phyloP scores from a whole-genome alignment of 2,797 vertebrate genomes.

The Halcyon badia region DNA sequence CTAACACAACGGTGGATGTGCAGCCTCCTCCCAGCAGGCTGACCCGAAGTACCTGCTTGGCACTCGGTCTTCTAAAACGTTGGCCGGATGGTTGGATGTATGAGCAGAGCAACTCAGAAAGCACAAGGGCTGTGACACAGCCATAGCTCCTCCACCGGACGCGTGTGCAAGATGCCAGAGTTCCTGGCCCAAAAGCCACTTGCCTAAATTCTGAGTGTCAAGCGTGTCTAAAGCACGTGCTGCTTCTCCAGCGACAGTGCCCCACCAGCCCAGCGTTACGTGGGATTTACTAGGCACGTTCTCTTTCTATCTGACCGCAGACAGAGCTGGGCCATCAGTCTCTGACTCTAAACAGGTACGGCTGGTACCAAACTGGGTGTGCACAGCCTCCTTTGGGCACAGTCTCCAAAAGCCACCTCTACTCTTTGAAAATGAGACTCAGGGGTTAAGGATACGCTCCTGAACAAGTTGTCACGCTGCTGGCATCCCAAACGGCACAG shows the following conservation, averaged over 20 bases:
- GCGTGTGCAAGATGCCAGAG: background rate
- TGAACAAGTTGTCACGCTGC: background rate
- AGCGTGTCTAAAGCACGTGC: accelerated
- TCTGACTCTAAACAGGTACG: background rate
- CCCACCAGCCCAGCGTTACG: background rate
- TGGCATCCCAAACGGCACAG: constrained; percentile 1
- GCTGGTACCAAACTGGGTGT: background rate
- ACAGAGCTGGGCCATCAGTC: background rate
- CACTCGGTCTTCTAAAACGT: background rate
- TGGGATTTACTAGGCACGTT: background rate
- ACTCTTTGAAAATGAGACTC: background rate
- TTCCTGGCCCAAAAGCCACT: background rate
- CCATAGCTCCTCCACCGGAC: background rate
- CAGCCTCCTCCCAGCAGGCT: background rate
- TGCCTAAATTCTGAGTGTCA: background rate
- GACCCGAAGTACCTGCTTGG: background rate
- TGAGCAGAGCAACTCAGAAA: background rate
- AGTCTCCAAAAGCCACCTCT: background rate
- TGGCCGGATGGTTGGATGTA: background rate
- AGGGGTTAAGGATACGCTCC: background rate
- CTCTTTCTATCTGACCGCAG: background rate
- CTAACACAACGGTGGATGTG: background rate
- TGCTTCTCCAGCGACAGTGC: background rate
- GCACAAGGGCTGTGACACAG: background rate
- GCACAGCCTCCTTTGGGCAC: background rate